These are phyloP conservation scores for Danio jaintianensis DNA, from an alignment of 2,797 vertebrate species.

Conservation along the genomic window DNA sequence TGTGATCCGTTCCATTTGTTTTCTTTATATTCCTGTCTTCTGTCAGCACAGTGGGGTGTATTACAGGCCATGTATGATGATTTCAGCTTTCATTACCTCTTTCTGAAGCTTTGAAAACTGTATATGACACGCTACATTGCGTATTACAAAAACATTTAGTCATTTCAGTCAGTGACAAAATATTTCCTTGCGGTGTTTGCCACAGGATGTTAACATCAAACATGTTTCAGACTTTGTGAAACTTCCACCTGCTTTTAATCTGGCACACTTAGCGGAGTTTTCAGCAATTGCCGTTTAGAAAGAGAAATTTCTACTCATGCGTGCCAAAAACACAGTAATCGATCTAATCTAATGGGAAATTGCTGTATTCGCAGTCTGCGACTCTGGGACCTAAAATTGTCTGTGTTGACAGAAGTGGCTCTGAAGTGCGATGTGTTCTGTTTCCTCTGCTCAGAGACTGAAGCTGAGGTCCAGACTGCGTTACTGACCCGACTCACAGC, in stretches of 20 bases:
- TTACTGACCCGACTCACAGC: constrained; percentile 74
- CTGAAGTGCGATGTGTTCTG: constrained; percentile 63
- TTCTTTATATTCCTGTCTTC: constrained; percentile 67
- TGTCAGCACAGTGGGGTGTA: constrained; percentile 70
- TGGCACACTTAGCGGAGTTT: constrained; percentile 33
- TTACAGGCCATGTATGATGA: constrained; percentile 44
- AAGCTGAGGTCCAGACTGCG: constrained; percentile 51
- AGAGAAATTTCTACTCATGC: constrained; percentile 28
- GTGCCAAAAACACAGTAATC: constrained; percentile 50
- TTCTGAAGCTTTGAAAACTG: constrained; percentile 42
- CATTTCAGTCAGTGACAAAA: constrained; percentile 68
- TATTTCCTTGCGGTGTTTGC: constrained; percentile 74
- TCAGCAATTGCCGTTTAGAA: constrained; percentile 54
- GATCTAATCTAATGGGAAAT: constrained; percentile 68
- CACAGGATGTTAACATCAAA: constrained; percentile 44
- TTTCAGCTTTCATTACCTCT: constrained; percentile 11
- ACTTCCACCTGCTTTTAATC: constrained; percentile 55
- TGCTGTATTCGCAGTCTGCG: constrained; percentile 66
- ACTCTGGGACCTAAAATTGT: constrained; percentile 59
- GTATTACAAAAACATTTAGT: constrained; percentile 55
- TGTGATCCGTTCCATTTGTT: constrained; percentile 68
- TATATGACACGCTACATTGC: constrained; percentile 68
- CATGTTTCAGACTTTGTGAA: constrained; percentile 23
- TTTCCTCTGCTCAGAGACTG: constrained; percentile 69
- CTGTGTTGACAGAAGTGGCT: constrained; percentile 72